Evolutionary conservation across 2,797 vertebrate species (phyloP).

Genomic region (Siniperca obscura): DNA sequence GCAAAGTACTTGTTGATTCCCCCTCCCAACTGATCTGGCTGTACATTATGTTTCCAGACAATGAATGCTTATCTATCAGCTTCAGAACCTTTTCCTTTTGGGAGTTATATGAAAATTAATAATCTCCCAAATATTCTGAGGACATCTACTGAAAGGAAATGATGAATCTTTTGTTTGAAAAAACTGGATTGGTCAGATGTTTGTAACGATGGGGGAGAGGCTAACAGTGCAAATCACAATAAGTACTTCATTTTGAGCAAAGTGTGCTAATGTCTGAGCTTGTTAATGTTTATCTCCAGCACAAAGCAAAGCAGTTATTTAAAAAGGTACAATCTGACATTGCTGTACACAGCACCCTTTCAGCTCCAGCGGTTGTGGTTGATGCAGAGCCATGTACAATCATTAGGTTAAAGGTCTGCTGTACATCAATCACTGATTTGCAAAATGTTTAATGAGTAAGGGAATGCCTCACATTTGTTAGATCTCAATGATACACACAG

Average conservation of each 20-base stretch:
- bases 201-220: not conserved
- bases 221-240: slow-evolving; percentile 8
- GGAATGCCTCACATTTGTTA: too few species aligned
- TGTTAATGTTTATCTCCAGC: slow-evolving; percentile 2
- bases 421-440: too few species aligned
- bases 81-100: slow-evolving; percentile 1
- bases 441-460: too few species aligned
- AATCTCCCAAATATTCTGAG: not conserved
- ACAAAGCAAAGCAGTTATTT: not conserved
- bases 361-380: not conserved
- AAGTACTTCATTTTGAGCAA: not conserved
- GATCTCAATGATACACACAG: too few species aligned
- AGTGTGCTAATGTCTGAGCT: slow-evolving; percentile 3
- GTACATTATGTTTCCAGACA: slow-evolving; percentile 17
- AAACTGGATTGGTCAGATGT: not conserved
- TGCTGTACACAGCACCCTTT: not conserved
- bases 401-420: not conserved
- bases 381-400: not conserved
- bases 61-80: slow-evolving; percentile 22
- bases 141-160: slow-evolving; percentile 8
- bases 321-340: slow-evolving; percentile 3
- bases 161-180: slow-evolving; percentile 16
- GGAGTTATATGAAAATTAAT: slow-evolving; percentile 17
- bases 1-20: slow-evolving; percentile 13
- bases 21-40: not conserved